Conservation (phyloP, 2,113 vertebrate genomes). For the Melanotaenia duboulayi region DNA sequence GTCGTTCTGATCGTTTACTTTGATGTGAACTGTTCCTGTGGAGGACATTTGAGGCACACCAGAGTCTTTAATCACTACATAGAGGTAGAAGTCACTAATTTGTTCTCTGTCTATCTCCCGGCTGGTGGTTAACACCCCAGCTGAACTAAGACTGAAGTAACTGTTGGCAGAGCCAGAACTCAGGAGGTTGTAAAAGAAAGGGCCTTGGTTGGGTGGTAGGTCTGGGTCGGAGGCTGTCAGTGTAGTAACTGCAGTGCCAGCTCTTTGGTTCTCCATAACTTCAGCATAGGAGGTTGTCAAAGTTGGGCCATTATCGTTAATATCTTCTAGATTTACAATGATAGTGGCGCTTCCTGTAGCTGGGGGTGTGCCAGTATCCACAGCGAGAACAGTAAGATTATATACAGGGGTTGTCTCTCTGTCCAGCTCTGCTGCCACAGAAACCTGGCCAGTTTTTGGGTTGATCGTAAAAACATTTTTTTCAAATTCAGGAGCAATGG, state of each 20-base stretch:
- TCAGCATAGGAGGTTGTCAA: conserved; percentile 86
- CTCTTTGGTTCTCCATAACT: conserved; percentile 93
- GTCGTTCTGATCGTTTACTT: conserved; percentile 93
- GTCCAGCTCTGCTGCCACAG: conserved; percentile 91
- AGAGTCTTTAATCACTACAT: conserved; percentile 91
- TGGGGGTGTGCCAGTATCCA: conserved; percentile 90
- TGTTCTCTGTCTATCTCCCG: conserved; percentile 96
- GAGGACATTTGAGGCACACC: conserved; percentile 97
- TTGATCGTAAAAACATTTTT: conserved; percentile 92
- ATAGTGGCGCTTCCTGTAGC: conserved; percentile 91
- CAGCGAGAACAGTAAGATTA: conserved; percentile 90
- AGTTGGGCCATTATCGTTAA: conserved; percentile 95
- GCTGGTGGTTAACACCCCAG: conserved; percentile 89
- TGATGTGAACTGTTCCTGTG: conserved; percentile 92
- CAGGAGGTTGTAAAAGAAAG: conserved; percentile 91
- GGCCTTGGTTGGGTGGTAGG: conserved; percentile 95
- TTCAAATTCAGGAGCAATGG: conserved; percentile 87
- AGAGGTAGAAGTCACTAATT: conserved; percentile 92
- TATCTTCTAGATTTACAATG: conserved; percentile 93
- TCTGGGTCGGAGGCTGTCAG: conserved; percentile 91
- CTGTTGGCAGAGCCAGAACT: conserved; percentile 88
- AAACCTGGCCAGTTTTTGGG: conserved; percentile 94
- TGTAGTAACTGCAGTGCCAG: conserved; percentile 87
- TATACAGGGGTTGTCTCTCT: conserved; percentile 90
- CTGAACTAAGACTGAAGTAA: conserved; percentile 91